Percentiles rank a stretch among this genome's conserved stretches.
Conservation (phyloP, 1,140 invertebrate genomes). For the Brachionus plicatilis region DNA sequence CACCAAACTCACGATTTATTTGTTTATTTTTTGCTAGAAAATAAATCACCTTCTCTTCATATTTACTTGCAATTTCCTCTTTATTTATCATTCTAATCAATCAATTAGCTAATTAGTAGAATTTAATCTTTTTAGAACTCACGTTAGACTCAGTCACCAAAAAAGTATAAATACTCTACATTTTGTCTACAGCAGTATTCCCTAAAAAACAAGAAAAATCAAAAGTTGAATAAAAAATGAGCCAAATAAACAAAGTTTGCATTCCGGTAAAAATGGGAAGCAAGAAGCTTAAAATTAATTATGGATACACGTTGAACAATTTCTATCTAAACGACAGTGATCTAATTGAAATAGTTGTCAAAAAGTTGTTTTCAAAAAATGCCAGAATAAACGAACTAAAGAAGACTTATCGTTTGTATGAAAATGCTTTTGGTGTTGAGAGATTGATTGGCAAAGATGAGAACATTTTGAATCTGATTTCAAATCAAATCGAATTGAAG, state of each 20-base stretch:
- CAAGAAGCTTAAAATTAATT: not conserved
- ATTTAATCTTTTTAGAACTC: not conserved
- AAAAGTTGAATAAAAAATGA: not conserved
- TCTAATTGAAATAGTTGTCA: not conserved
- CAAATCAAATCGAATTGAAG: not conserved
- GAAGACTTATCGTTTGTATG: not conserved
- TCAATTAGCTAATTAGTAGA: not conserved
- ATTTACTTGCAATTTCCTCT: conserved; percentile 19
- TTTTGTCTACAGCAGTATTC: no score
- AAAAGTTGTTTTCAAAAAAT: not conserved
- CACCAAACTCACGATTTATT: not conserved
- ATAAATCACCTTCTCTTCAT: not conserved
- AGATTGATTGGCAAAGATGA: conserved; percentile 4
- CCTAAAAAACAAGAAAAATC: not conserved
- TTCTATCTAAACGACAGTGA: not conserved
- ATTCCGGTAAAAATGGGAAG: conserved; percentile 19
- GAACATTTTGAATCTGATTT: not conserved
- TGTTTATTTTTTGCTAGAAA: not conserved
- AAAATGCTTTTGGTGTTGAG: conserved; percentile 5
- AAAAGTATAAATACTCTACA: not conserved
- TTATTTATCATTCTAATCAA: conserved; percentile 4
- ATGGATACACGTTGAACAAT: not conserved
- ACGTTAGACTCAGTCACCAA: not conserved
- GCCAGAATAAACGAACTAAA: not conserved
- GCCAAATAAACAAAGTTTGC: not conserved